These are phyloP conservation scores for Ammodytes marinus DNA, from an alignment of 2,113 vertebrate species.

Conservation along the genomic window DNA sequence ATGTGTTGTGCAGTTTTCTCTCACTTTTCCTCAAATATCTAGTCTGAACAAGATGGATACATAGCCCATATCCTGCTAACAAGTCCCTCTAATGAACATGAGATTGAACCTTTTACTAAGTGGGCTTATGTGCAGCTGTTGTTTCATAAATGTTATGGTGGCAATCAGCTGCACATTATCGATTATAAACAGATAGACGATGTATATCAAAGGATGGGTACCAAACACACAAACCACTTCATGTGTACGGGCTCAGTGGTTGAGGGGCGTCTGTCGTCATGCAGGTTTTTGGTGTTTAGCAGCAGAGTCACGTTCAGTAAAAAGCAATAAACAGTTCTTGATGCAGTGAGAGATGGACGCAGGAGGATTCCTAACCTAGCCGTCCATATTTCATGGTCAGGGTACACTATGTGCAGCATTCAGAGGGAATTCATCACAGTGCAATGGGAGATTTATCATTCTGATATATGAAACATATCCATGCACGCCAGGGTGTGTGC, in stretches of 20 bases:
- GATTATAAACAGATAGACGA: constrained; percentile 24
- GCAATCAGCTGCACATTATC: constrained; percentile 28
- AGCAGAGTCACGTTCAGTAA: constrained; percentile 64
- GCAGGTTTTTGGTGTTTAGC: constrained; percentile 44
- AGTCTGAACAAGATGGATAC: constrained; percentile 2
- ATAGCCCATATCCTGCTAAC: not conserved
- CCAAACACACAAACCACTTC: constrained; percentile 31
- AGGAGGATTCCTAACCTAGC: constrained; percentile 49
- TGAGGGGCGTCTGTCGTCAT: constrained; percentile 29
- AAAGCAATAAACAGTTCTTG: constrained; percentile 70
- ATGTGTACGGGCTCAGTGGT: constrained; percentile 1
- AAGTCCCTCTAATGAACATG: not conserved
- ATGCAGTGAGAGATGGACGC: constrained; percentile 56
- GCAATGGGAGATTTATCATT: constrained; percentile 70
- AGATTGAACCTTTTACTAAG: not conserved
- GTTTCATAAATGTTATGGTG: constrained; percentile 5
- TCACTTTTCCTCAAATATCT: constrained; percentile 27
- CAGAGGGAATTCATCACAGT: constrained; percentile 67
- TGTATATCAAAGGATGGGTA: constrained; percentile 18
- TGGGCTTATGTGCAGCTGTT: not conserved
- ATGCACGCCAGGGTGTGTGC: constrained; percentile 4
- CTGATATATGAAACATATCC: constrained; percentile 47
- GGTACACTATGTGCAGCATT: constrained; percentile 59
- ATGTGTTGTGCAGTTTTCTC: constrained; percentile 15
- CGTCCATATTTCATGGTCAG: constrained; percentile 72